Base-by-base conservation (phyloP, 2,797 vertebrate species). In the Falco cherrug region DNA sequence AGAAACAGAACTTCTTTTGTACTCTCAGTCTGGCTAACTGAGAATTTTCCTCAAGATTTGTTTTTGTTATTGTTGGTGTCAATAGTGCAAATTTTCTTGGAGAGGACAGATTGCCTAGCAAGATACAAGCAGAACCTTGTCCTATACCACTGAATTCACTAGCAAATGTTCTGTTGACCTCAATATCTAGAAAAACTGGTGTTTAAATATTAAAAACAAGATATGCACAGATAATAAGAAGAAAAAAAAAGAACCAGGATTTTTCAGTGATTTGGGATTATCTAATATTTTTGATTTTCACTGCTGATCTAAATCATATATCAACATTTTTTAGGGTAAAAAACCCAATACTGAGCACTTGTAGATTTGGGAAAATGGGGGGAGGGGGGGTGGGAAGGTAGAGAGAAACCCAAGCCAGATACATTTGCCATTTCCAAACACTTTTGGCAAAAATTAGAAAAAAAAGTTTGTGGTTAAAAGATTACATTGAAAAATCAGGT, bases 291-390 rank as follows among this genome's bases (percentile, higher is more conserved):
- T 87, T 53, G n/a, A 26, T 84, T 19, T 14, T 67, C 37, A 51
- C 20, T 59, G 29, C n/a, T 69, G 37, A 48, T 75, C 28, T 9
- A 63, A 43, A 87, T 73, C 13, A 68, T 28, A 59, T 70, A 60
- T 77, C 14, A 50, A 1, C 65, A 73, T 74, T 87, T 68, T 26
- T 86, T 29, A 67, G 15, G 15, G 11, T 4, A 39, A 70, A 89
- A 71, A 47, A 29, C 4, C 0, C 0, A 29, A 29, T 13, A 67
- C 4, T 60, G 43, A 33, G 21, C 24, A 24, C 6, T 4, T 35
- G 3, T 11, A 74, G 8, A 60, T 31, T 48, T 6, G 26, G 26
- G 43, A 79, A 60, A 57, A 41, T 41, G 39, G 39, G 39, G 39
- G 39, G 39, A 13, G 39, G 39, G 12, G 39, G 39, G 13, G 39